Percentiles rank a stretch among this genome's conserved stretches.
Evolutionary conservation across 2,113 vertebrate species (phyloP).

Genomic region (Elephas maximus): DNA sequence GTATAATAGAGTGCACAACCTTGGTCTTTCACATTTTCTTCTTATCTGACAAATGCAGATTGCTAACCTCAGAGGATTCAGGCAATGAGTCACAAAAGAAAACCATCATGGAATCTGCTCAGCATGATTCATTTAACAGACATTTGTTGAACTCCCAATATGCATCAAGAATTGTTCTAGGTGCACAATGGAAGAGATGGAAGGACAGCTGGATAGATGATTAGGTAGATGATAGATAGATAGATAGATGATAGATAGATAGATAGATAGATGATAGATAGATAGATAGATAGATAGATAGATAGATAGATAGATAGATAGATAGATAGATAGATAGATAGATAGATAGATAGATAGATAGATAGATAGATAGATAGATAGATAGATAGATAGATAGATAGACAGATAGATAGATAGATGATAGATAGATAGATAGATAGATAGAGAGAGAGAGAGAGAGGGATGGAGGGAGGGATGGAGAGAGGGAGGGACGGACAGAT

Average conservation of each 20-base stretch:
- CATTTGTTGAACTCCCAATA: not conserved
- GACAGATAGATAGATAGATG: not conserved
- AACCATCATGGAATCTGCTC: conserved; percentile 29
- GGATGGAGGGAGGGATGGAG: not conserved
- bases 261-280: not conserved
- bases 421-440: not conserved
- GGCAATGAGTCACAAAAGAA: conserved; percentile 55
- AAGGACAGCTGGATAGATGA: not conserved
- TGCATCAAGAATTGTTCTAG: not conserved
- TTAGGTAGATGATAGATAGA: not conserved
- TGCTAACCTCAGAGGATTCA: conserved; percentile 2
- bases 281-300: no score
- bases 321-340: not conserved
- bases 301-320: not conserved
- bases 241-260: no score
- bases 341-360: not conserved
- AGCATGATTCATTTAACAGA: not conserved
- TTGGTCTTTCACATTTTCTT: conserved; percentile 47
- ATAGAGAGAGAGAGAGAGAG: no score
- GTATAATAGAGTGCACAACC: not conserved
- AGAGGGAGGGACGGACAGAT: no score
- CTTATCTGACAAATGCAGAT: conserved; percentile 42
- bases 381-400: not conserved
- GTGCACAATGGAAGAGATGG: not conserved
- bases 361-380: not conserved